Percentiles rank a stretch among this genome's conserved stretches.
Conservation (phyloP, 2,113 vertebrate species). For the Camelus dromedarius region DNA sequence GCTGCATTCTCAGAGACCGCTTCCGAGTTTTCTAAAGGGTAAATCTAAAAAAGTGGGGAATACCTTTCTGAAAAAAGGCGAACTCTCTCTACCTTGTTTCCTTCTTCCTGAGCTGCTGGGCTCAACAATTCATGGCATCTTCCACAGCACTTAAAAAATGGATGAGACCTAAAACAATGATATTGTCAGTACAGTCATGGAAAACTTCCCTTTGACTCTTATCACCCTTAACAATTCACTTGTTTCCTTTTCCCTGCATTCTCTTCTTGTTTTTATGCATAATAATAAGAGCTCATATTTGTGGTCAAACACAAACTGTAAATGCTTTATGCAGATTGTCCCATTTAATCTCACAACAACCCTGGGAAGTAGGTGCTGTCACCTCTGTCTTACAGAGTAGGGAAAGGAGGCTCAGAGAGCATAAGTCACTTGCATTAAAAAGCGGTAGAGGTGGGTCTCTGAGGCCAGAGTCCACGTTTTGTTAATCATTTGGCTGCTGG, state of each 20-base stretch:
- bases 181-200: not conserved
- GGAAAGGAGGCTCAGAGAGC: not conserved
- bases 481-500: not conserved
- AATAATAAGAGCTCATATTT: not conserved
- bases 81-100: not conserved
- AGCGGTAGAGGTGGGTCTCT: not conserved
- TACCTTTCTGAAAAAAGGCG: not conserved
- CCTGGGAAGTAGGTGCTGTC: not conserved
- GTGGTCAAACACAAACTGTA: not conserved
- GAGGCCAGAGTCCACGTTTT: fast-evolving
- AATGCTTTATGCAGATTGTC: not conserved
- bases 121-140: not conserved
- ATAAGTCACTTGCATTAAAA: not conserved
- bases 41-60: not conserved
- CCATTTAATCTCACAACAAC: not conserved
- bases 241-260: not conserved
- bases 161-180: not conserved
- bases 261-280: not conserved
- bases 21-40: not conserved
- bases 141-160: not conserved
- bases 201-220: not conserved
- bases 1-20: not conserved
- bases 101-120: not conserved
- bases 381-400: not conserved
- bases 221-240: not conserved